Conservation (phyloP, 2,113 vertebrate species). For the Nyctereutes procyonoides region DNA sequence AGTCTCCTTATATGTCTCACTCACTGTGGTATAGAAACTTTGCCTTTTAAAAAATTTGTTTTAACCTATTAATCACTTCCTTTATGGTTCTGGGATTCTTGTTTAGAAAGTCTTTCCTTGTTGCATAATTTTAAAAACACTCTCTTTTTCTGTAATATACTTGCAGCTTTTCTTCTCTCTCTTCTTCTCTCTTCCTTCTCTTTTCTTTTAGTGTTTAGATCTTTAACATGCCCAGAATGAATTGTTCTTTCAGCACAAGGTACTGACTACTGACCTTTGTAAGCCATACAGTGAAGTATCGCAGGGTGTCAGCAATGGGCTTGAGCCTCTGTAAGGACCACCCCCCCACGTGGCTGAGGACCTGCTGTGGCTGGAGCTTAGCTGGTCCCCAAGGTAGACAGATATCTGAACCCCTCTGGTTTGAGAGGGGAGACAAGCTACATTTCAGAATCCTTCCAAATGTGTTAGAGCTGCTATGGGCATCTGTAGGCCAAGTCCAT, state of each 20-base stretch:
- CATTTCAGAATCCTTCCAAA: neutral
- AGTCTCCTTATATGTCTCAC: neutral
- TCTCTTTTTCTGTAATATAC: neutral
- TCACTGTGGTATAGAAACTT: neutral
- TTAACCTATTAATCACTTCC: neutral
- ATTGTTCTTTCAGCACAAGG: neutral
- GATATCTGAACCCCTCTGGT: neutral
- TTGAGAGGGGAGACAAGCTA: neutral
- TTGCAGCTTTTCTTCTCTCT: neutral
- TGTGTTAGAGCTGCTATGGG: neutral
- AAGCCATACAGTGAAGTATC: neutral
- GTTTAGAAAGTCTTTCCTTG: neutral
- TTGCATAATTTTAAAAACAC: neutral
- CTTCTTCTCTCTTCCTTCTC: neutral
- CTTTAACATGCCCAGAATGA: neutral
- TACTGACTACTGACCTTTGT: neutral
- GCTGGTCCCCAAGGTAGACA: neutral
- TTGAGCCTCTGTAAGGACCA: neutral
- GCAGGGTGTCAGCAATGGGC: neutral
- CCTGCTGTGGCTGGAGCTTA: neutral
- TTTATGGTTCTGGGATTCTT: neutral
- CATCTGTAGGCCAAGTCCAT: neutral
- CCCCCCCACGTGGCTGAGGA: accelerated
- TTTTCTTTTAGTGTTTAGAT: neutral
- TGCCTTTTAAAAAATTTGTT: neutral